Percentiles rank a stretch among this genome's conserved stretches.
phyloP scores from a whole-genome alignment of 2,797 vertebrate species.

The Scolopax bukidnonensis region DNA sequence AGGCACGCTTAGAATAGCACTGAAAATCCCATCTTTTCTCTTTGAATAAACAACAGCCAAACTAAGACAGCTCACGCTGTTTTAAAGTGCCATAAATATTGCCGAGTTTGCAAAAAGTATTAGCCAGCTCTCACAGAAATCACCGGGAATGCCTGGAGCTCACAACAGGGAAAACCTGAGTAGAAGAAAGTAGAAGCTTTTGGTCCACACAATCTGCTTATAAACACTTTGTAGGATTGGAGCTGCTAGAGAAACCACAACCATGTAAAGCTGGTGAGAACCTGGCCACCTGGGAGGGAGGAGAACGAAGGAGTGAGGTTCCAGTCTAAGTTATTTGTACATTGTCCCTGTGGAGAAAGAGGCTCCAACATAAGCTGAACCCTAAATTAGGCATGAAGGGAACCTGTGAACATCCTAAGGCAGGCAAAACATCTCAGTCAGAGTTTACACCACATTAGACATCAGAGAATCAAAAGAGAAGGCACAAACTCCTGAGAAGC shows the following conservation, averaged over 20 bases:
- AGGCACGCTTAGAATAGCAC: neutral
- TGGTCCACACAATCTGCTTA: neutral
- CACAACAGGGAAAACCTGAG: neutral
- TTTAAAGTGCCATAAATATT: neutral
- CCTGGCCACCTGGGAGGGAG: neutral
- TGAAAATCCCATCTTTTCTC: neutral
- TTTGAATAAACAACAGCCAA: neutral
- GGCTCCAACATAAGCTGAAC: neutral
- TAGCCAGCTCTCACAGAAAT: neutral
- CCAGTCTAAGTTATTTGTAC: neutral
- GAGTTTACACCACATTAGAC: neutral
- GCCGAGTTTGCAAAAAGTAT: neutral
- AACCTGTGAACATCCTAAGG: neutral
- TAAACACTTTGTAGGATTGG: neutral
- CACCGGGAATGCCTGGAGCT: neutral
- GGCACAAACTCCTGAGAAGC: neutral
- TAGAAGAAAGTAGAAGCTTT: neutral
- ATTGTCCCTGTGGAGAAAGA: neutral
- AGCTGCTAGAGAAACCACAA: neutral
- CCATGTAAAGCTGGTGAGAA: neutral
- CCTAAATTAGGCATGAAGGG: neutral
- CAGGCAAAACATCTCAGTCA: neutral
- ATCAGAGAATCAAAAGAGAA: neutral
- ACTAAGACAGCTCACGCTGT: neutral
- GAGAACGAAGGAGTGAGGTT: neutral